Evolutionary conservation across 2,113 vertebrate genomes (phyloP), one percentile per base, ranked within the genome.

Genomic region (Erythrolamprus reginae): DNA sequence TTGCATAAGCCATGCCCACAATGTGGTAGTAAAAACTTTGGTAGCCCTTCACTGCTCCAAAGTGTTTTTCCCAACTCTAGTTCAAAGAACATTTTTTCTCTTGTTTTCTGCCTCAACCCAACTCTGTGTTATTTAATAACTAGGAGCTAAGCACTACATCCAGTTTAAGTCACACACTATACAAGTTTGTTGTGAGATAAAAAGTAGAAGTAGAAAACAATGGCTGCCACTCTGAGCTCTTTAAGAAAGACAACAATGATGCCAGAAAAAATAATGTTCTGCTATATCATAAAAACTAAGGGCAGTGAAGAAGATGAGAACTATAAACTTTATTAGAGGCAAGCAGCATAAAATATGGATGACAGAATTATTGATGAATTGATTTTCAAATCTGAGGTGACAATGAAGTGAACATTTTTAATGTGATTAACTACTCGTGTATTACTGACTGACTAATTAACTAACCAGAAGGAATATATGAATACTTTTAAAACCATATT

Each of bases 351-450:
- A 61, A 86, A 90, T 86, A 10, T 48, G 42, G 82, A 47, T 61
- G 83, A 65, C 42, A 15, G 77, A 56, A 89, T 47, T 84, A 84
- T 84, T 85, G 89, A 90, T 38, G 42, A 86, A 65, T 86, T 65
- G 28, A 24, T 86, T 90, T 90, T 65, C 83, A 90, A 86, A 90
- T 52, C 9, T 21, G 56, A 70, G 48, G 12, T 52, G 56, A 90
- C 89, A 86, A 65, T 48, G 85, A 65, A 42, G 45, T 65, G 56
- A 51, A 90, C 12, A 65, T 86, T 86, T 70, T 26, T 17, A 90
- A 90, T 86, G 53, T 84, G 55, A 90, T 86, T 70, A 90, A 90
- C n/a, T 85, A 86, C 83, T 70, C 12, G 19, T 38, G 70, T 90
- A n/a, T n/a, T n/a, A n/a, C 51, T 51, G 52, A 86, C 48, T 42